Base-by-base conservation (phyloP, 2,113 vertebrate genomes). In the Trinectes maculatus region DNA sequence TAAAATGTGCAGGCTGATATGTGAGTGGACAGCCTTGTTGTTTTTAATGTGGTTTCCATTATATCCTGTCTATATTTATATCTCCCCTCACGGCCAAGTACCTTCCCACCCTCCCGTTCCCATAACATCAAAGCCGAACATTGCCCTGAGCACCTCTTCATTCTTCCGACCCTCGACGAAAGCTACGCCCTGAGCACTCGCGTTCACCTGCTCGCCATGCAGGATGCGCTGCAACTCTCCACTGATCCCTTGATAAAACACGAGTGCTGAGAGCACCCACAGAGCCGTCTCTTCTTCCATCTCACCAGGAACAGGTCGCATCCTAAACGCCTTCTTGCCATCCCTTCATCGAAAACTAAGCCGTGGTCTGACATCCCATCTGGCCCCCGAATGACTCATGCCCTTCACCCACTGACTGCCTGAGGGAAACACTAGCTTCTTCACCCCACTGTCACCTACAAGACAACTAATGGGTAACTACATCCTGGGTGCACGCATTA, bases 291-390 rank as follows among this genome's bases (percentile, higher is more conserved):
- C 51, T 36, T 28, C 55, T 43, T 52, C 59, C 18, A 11, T 63
- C 36, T 65, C 26, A 29, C 11, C 2, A 72, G 57, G 74, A 81
- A 31, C 63, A 48, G 72, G 52, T 60, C 67, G 59, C 13, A 46
- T 40, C 37, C 19, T 2, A 13, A 43, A 58, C 47, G 47, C 65
- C 58, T 74, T 69, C 56, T 21, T 74, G 46, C 62, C 47, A 11
- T 34, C 26, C 61, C 36, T 74, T 79, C 66, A 72, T 2, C 1
- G 10, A 72, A 84, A 86, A 73, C 62, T 60, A 60, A 84, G 74
- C 79, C 66, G 59, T 62, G 66, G 59, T 46, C 40, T 73, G 79
- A 80, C 82, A 80, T 70, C 53, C 64, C 78, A 83, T 85, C 67
- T 74, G 60, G 63, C 62, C 80, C 25, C 63, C 57, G 57, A 70